Conservation (phyloP, 2,888 invertebrate species). For the Agrilus biguttatus region DNA sequence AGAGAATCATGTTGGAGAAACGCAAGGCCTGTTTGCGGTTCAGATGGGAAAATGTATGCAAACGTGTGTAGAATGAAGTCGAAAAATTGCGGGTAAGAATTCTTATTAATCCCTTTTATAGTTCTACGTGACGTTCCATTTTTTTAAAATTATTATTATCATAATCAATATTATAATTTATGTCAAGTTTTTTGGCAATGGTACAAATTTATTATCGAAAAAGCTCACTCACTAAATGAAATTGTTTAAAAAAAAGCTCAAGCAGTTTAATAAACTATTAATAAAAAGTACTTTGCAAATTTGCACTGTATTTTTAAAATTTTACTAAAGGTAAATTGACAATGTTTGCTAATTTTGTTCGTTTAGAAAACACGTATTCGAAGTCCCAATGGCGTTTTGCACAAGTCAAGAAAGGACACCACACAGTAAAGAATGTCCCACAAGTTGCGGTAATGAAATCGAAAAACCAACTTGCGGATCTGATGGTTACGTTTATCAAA, state of each 20-base stretch:
- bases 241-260: no score
- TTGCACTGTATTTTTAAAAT: no score
- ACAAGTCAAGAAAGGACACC: conserved; percentile 60
- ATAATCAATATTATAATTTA: no score
- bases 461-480: conserved; percentile 72
- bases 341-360: background rate
- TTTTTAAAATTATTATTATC: no score
- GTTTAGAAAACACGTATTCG: conserved; percentile 74
- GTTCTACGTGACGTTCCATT: no score
- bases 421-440: conserved; percentile 47
- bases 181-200: no score
- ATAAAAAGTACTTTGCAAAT: conserved; percentile 5
- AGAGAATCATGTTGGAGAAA: conserved; percentile 84
- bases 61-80: conserved; percentile 86
- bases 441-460: conserved; percentile 56
- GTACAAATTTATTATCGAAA: no score
- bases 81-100: conserved; percentile 72
- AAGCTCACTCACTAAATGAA: no score
- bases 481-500: conserved; percentile 77
- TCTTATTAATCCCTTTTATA: background rate
- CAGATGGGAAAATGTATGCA: conserved; percentile 77
- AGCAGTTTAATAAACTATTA: conserved; percentile 7
- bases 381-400: conserved; percentile 82
- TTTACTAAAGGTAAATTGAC: no score
- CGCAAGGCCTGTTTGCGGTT: conserved; percentile 77